phyloP scores from a whole-genome alignment of 2,888 invertebrate species.

The Spisula solida region DNA sequence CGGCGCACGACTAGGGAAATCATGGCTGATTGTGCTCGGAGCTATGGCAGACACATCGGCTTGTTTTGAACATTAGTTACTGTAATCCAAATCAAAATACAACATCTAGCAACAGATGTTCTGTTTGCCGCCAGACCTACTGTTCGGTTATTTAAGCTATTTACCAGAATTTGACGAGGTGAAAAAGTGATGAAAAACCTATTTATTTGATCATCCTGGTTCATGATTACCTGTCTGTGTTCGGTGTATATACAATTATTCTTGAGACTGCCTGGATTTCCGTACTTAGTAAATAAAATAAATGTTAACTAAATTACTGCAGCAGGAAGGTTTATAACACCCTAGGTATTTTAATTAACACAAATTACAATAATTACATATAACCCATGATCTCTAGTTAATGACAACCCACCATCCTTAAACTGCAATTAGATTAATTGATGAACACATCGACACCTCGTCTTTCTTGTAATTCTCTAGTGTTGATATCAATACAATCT shows the following conservation, averaged over 20 bases:
- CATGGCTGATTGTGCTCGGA: neutral
- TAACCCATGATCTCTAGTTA: neutral
- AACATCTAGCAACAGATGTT: slow-evolving; percentile 9
- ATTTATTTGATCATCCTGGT: slow-evolving; percentile 13
- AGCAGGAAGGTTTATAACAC: neutral
- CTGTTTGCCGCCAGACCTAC: neutral
- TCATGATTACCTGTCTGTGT: neutral
- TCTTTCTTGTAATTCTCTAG: neutral
- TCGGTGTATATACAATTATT: neutral
- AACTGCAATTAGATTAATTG: too few species aligned
- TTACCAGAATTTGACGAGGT: neutral
- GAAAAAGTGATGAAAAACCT: neutral
- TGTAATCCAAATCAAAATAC: slow-evolving; percentile 10
- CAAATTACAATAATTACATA: neutral
- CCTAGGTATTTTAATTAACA: neutral
- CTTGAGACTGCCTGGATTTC: neutral
- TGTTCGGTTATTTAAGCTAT: slow-evolving; percentile 22
- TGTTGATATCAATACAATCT: neutral
- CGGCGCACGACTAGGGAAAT: neutral
- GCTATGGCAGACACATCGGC: neutral
- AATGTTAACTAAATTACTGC: neutral
- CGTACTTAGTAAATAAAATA: neutral
- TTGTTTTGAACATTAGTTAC: neutral
- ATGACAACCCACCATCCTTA: neutral
- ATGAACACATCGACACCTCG: too few species aligned